Evolutionary conservation across 2,888 invertebrate genomes (phyloP).

Genomic region (Lithophane ornitopus): DNA sequence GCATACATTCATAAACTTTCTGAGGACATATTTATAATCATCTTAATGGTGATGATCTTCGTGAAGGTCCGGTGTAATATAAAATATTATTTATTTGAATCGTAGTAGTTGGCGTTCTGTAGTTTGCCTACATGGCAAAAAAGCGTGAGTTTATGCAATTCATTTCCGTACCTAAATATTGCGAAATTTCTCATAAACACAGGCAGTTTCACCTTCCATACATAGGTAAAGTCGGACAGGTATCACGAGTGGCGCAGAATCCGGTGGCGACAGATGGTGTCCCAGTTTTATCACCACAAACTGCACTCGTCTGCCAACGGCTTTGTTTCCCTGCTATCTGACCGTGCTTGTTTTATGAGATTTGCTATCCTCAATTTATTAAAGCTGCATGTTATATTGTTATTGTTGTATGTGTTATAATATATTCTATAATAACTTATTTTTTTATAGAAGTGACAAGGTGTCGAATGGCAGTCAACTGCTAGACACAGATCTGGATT

Average conservation of each 20-base stretch:
- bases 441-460: not conserved
- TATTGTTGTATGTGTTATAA: not conserved
- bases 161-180: not conserved
- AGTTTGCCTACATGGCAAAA: not conserved
- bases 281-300: constrained; percentile 78
- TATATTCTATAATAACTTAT: not conserved
- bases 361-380: constrained; percentile 59
- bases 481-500: not conserved
- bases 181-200: constrained; percentile 1
- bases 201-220: not conserved
- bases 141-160: not conserved
- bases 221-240: constrained; percentile 48
- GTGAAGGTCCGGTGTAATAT: too few relatives aligned
- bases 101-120: not conserved
- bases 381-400: constrained; percentile 41
- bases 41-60: too few relatives aligned
- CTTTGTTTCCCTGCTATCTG: constrained; percentile 63
- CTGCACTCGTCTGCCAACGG: constrained; percentile 74
- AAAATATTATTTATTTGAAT: too few relatives aligned
- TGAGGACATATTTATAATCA: too few relatives aligned
- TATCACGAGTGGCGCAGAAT: constrained; percentile 61
- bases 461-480: too few relatives aligned
- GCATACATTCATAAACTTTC: not conserved
- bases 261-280: constrained; percentile 70
- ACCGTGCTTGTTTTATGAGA: constrained; percentile 72